Conservation (phyloP, 2,113 vertebrate genomes). For the Myanophis thanlyinensis region DNA sequence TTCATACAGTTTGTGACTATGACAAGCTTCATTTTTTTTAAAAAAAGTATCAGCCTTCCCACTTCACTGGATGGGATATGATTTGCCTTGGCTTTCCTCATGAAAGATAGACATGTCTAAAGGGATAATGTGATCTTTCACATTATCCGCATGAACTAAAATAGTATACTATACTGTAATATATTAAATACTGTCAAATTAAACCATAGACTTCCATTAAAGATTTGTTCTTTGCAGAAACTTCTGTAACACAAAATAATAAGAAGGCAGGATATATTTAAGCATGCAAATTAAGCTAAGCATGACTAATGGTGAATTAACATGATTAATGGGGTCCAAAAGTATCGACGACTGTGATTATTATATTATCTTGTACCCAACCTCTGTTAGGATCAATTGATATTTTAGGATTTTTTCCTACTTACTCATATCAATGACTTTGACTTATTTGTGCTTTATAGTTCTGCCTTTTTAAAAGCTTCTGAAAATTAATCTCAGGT, state of each 20-base stretch:
- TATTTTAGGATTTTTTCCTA: background rate
- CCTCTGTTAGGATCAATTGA: background rate
- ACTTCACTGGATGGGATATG: background rate
- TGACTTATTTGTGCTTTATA: background rate
- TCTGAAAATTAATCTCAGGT: background rate
- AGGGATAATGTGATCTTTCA: conserved; percentile 14
- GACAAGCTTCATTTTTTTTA: background rate
- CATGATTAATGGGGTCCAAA: background rate
- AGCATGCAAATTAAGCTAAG: background rate
- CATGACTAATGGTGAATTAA: background rate
- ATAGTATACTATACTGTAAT: background rate
- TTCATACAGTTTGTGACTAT: background rate
- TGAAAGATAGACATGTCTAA: background rate
- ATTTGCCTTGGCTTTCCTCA: conserved; percentile 2
- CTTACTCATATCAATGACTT: background rate
- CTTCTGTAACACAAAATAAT: background rate
- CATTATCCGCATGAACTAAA: background rate
- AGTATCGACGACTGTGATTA: background rate
- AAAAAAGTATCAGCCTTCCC: background rate
- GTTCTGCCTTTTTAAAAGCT: background rate
- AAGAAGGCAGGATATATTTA: background rate
- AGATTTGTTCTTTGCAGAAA: background rate
- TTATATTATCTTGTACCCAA: background rate
- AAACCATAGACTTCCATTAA: background rate
- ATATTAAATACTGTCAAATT: background rate